phyloP scores from a whole-genome alignment of 1,140 invertebrate genomes.

The Bombus picipes region DNA sequence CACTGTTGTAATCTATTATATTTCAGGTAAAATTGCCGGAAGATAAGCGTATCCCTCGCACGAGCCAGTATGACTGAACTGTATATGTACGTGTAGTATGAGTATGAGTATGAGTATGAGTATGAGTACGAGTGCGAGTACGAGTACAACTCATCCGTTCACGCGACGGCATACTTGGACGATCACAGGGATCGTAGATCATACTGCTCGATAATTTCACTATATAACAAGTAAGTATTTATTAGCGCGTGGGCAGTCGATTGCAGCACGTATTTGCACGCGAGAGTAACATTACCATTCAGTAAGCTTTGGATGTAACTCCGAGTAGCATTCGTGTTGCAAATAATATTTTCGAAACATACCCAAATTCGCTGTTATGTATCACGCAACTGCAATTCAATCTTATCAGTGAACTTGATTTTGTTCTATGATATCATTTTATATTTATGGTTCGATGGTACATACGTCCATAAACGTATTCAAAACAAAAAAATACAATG shows the following conservation, averaged over 20 bases:
- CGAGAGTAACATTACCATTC: conserved; percentile 45
- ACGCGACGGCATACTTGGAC: conserved; percentile 50
- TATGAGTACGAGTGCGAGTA: background rate
- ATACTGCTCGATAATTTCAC: conserved; percentile 9
- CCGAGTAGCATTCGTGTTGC: background rate
- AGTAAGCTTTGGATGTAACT: conserved; percentile 24
- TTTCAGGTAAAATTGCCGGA: conserved; percentile 33
- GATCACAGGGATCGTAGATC: conserved; percentile 47
- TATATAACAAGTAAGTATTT: conserved; percentile 17
- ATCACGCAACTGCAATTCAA: background rate
- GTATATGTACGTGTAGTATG: background rate
- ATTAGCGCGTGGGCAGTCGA: conserved; percentile 49
- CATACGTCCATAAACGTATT: background rate
- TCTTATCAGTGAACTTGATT: background rate
- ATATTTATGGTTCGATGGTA: conserved; percentile 7
- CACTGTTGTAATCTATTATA: conserved; percentile 45
- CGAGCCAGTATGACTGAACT: background rate
- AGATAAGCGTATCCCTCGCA: conserved; percentile 27
- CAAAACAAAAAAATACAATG: background rate
- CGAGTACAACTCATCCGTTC: conserved; percentile 43
- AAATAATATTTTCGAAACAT: background rate
- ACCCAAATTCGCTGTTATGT: background rate
- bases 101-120: too few relatives aligned
- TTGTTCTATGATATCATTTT: background rate
- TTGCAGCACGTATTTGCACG: conserved; percentile 50